Evolutionary conservation across 2,797 vertebrate species (phyloP).

Genomic region (Hoplostethus mediterraneus): DNA sequence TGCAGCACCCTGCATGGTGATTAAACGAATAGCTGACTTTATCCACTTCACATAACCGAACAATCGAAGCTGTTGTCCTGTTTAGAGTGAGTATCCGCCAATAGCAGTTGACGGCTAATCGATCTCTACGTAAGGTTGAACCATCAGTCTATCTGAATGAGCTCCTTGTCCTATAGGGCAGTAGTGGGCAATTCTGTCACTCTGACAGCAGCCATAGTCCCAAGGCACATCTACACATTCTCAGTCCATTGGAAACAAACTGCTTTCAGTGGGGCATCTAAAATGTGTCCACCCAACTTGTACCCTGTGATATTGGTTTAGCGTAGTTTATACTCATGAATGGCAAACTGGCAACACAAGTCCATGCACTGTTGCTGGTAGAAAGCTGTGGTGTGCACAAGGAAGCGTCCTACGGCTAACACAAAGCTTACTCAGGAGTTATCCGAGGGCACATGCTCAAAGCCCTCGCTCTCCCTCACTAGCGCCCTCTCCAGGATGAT

Average conservation of each 20-base stretch:
- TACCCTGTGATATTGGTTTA: constrained; percentile 42
- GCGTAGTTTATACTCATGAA: constrained; percentile 53
- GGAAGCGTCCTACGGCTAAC: not conserved
- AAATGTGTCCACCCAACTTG: constrained; percentile 19
- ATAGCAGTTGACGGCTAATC: not conserved
- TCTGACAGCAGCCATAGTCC: constrained; percentile 16
- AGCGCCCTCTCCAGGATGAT: constrained; percentile 96
- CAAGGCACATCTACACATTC: constrained; percentile 5
- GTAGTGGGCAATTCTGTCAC: constrained; percentile 3
- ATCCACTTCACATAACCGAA: constrained; percentile 4
- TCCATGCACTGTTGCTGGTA: constrained; percentile 49
- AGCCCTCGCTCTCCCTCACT: constrained; percentile 97
- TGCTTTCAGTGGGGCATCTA: not conserved
- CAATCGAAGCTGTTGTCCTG: not conserved
- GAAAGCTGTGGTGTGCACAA: constrained; percentile 7
- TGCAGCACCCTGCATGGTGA: not conserved
- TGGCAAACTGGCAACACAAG: constrained; percentile 51
- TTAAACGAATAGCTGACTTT: not conserved
- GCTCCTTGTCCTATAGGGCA: not conserved
- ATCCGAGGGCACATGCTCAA: constrained; percentile 94
- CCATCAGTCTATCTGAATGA: constrained; percentile 21
- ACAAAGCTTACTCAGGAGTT: constrained; percentile 86
- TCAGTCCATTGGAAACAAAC: constrained; percentile 15
- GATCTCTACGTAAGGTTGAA: not conserved
- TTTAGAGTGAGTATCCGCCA: not conserved